A percentile compares a stretch with the other conserved stretches of the same genome.
Evolutionary conservation across 35 echinoderm and acorn worm genomes (phyloP).

Genomic region (Heliocidaris tuberculata): DNA sequence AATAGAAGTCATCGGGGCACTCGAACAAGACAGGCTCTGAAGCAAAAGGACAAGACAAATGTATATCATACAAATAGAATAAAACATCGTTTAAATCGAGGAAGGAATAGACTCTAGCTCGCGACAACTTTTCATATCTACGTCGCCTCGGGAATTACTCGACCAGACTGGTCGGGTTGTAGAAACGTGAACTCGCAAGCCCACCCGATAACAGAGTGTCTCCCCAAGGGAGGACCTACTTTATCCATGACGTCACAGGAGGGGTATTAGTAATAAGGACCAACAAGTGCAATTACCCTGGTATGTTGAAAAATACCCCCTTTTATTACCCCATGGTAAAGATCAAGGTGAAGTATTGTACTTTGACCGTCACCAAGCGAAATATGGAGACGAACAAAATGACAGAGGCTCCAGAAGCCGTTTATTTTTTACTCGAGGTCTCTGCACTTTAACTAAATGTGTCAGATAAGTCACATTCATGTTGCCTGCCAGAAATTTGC

Average conservation of each 20-base stretch:
- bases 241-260: neutral
- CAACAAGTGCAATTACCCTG: neutral
- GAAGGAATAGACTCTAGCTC: neutral
- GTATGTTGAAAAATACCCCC: neutral
- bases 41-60: neutral
- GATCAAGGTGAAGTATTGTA: neutral
- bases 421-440: neutral
- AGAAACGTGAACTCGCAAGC: too few species aligned
- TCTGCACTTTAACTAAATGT: neutral
- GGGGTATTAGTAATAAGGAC: neutral
- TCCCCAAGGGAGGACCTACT: neutral
- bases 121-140: neutral
- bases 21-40: neutral
- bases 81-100: neutral
- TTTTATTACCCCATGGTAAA: neutral
- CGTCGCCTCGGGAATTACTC: neutral
- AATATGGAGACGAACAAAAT: neutral
- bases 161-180: neutral
- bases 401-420: neutral
- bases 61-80: neutral
- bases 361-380: neutral
- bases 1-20: neutral
- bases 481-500: neutral
- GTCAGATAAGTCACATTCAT: neutral
- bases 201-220: neutral